phyloP scores from a whole-genome alignment of 2,888 invertebrate genomes.

The Chymomyza caudatula region DNA sequence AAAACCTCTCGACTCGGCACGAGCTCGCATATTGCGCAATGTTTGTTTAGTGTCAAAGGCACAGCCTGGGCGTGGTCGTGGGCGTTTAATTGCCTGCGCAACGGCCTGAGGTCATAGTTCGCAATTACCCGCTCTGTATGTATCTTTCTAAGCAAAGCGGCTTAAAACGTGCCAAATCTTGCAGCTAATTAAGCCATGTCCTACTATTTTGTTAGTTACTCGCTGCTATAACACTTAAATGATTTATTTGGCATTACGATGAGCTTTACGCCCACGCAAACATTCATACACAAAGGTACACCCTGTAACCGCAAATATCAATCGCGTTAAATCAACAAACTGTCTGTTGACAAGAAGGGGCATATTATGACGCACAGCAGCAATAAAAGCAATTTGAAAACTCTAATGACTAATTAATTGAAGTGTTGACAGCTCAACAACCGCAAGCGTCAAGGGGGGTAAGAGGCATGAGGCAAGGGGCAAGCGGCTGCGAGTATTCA shows the following conservation, averaged over 20 bases:
- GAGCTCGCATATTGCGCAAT: slow-evolving; percentile 10
- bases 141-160: not conserved
- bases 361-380: not conserved
- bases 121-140: slow-evolving; percentile 36
- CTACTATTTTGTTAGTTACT: not conserved
- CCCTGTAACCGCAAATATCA: slow-evolving; percentile 36
- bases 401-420: slow-evolving; percentile 53
- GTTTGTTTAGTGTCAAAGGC: slow-evolving; percentile 33
- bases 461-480: not conserved
- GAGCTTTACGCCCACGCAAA: not conserved
- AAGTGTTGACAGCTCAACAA: slow-evolving; percentile 38
- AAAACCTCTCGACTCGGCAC: slow-evolving; percentile 25
- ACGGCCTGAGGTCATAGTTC: slow-evolving; percentile 32
- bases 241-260: not conserved
- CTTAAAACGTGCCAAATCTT: not conserved
- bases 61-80: slow-evolving; percentile 16
- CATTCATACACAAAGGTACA: not conserved
- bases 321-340: slow-evolving; percentile 9
- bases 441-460: slow-evolving; percentile 24
- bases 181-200: not conserved
- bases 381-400: slow-evolving; percentile 30
- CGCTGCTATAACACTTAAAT: not conserved
- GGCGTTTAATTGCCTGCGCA: not conserved
- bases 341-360: slow-evolving; percentile 11
- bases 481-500: not conserved